Evolutionary conservation across 2,797 vertebrate genomes (phyloP).

Genomic region (Clarias pachynema): DNA sequence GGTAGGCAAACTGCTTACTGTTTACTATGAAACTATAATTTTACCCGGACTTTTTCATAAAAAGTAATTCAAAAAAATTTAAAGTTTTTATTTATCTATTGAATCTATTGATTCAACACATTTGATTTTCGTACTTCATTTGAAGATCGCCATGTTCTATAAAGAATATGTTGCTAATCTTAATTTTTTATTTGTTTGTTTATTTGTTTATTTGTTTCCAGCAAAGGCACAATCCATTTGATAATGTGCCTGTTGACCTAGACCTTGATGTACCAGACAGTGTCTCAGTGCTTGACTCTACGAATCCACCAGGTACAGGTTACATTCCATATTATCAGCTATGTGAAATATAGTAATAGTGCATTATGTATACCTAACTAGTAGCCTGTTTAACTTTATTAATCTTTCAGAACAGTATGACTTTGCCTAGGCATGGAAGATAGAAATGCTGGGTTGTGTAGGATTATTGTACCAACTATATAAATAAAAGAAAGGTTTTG

Average conservation of each 20-base stretch:
- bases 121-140: not conserved
- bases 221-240: slow-evolving; percentile 79
- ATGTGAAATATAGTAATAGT: not conserved
- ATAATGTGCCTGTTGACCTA: slow-evolving; percentile 64
- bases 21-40: not conserved
- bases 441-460: not conserved
- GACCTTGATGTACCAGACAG: slow-evolving; percentile 61
- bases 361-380: not conserved
- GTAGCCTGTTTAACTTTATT: not conserved
- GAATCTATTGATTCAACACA: too few relatives aligned
- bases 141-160: not conserved
- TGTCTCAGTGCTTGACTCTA: slow-evolving; percentile 35
- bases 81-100: not conserved
- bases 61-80: not conserved
- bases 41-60: not conserved
- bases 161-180: not conserved
- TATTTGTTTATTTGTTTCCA: slow-evolving; percentile 48
- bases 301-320: slow-evolving; percentile 60
- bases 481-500: too few relatives aligned
- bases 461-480: not conserved
- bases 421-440: not conserved
- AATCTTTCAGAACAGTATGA: not conserved
- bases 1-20: slow-evolving; percentile 58
- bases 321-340: slow-evolving; percentile 15
- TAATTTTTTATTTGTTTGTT: not conserved